Evolutionary conservation across 2,888 invertebrate genomes (phyloP).

Genomic region (Aphrophora alni): DNA sequence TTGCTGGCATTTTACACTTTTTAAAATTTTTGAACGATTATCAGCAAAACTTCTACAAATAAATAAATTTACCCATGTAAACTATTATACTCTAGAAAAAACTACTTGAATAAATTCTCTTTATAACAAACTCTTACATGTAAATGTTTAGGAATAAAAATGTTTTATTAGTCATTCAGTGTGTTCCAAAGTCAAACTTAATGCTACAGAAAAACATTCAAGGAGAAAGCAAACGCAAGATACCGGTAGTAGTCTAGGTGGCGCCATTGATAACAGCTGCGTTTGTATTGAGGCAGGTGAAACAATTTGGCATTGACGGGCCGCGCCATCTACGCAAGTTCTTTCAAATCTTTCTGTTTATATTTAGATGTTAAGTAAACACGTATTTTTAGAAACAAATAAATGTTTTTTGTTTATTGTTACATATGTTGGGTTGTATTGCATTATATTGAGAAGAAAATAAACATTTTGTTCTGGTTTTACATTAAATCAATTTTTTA

Average conservation of each 20-base stretch:
- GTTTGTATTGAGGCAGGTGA: background rate
- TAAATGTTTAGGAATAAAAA: too few species aligned
- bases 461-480: background rate
- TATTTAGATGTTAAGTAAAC: background rate
- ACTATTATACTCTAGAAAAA: too few species aligned
- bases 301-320: background rate
- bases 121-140: too few species aligned
- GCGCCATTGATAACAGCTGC: background rate
- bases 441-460: background rate
- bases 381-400: background rate
- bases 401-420: background rate
- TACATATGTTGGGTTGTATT: background rate
- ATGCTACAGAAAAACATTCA: background rate
- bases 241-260: background rate
- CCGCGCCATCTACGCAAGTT: background rate
- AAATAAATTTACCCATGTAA: too few species aligned
- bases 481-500: background rate
- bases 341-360: background rate
- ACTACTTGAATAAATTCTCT: too few species aligned
- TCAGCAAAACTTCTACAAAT: too few species aligned
- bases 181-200: background rate
- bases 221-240: background rate
- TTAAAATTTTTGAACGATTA: too few species aligned
- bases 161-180: background rate
- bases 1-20: too few species aligned